Evolutionary conservation across 1,140 invertebrate genomes (phyloP).

Genomic region (Listronotus oregonensis): DNA sequence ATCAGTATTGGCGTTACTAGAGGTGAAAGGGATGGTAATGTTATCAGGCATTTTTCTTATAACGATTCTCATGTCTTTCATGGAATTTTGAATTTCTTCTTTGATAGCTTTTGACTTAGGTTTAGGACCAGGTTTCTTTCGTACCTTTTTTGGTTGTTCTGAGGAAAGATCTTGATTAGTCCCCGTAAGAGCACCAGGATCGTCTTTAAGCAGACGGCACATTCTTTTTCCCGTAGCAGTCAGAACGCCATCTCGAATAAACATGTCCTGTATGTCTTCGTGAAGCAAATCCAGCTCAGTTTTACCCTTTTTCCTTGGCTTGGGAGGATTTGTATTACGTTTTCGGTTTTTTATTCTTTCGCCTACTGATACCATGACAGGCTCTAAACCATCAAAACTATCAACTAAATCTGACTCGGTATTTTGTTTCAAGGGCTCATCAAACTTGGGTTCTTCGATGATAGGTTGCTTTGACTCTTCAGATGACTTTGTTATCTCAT

Average conservation of each 20-base stretch:
- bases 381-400: neutral
- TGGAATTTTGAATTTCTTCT: slow-evolving; percentile 12
- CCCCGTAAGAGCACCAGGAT: slow-evolving; percentile 21
- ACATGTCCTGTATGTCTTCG: slow-evolving; percentile 71
- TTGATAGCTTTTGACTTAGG: slow-evolving; percentile 18
- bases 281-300: slow-evolving; percentile 66
- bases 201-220: slow-evolving; percentile 56
- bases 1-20: neutral
- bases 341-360: slow-evolving; percentile 47
- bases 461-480: slow-evolving; percentile 1
- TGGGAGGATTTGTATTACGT: slow-evolving; percentile 23
- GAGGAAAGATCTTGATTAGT: neutral
- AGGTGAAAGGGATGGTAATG: neutral
- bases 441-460: too few relatives aligned
- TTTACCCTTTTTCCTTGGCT: slow-evolving; percentile 43
- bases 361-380: slow-evolving; percentile 39
- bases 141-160: slow-evolving; percentile 12
- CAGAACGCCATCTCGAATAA: slow-evolving; percentile 66
- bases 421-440: too few relatives aligned
- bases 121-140: slow-evolving; percentile 36
- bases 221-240: slow-evolving; percentile 61
- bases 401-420: neutral
- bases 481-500: slow-evolving; percentile 13
- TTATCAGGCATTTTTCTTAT: slow-evolving; percentile 43
- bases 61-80: slow-evolving; percentile 41